Conservation (phyloP, 1,140 invertebrate genomes). For the Halictus rubicundus region DNA sequence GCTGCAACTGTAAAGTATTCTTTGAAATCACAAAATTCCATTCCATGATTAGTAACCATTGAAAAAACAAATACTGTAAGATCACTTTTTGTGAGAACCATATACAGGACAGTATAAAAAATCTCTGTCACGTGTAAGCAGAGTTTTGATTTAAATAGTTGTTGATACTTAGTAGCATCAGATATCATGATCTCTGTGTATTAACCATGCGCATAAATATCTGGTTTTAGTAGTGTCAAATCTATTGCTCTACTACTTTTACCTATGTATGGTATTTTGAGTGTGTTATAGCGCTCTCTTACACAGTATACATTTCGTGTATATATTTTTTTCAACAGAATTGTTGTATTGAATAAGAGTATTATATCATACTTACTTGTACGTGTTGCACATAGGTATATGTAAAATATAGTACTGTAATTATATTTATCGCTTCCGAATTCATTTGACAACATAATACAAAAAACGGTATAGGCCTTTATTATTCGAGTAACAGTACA, state of each 20-base stretch:
- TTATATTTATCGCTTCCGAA: not conserved
- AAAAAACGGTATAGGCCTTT: conserved; percentile 14
- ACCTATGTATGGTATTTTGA: conserved; percentile 32
- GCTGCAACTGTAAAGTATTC: conserved; percentile 25
- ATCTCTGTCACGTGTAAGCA: not conserved
- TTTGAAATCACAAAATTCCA: conserved; percentile 44
- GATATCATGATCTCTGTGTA: conserved; percentile 8
- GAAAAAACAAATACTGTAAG: not conserved
- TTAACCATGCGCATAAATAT: conserved; percentile 12
- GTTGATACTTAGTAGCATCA: not conserved
- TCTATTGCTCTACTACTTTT: conserved; percentile 3
- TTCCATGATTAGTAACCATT: conserved; percentile 48
- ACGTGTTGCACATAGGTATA: conserved; percentile 9
- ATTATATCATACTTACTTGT: not conserved
- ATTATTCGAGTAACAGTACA: conserved; percentile 16
- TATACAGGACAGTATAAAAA: not conserved
- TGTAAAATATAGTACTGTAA: conserved; percentile 40
- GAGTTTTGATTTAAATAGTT: not conserved
- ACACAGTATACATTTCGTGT: conserved; percentile 38
- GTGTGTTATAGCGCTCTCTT: conserved; percentile 53
- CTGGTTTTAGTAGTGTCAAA: conserved; percentile 10
- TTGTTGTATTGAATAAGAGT: conserved; percentile 24
- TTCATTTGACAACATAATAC: conserved; percentile 6
- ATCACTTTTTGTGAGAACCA: not conserved
- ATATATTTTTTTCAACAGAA: conserved; percentile 45